A percentile compares a stretch with the other conserved stretches of the same genome.
Evolutionary conservation across 2,888 invertebrate genomes (phyloP).

Genomic region (Bursaphelenchus okinawaensis): DNA sequence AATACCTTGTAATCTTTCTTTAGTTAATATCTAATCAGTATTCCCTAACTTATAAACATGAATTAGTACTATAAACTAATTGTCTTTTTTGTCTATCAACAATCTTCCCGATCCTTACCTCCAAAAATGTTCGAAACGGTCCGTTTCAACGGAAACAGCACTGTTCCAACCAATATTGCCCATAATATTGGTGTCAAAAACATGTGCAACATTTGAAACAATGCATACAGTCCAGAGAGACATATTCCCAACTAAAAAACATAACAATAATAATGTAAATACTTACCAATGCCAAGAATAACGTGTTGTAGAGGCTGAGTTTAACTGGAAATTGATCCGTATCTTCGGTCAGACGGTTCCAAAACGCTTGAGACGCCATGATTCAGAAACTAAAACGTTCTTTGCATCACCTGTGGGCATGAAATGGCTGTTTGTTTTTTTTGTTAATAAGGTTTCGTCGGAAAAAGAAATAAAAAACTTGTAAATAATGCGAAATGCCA

Average conservation of each 20-base stretch:
- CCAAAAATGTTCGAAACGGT: constrained; percentile 8
- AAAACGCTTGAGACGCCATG: constrained; percentile 4
- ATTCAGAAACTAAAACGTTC: background rate
- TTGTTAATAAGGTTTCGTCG: too few species aligned
- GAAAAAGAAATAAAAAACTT: background rate
- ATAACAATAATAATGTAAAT: background rate
- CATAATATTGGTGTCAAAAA: constrained; percentile 80
- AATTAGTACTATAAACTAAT: background rate
- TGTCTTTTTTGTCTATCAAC: background rate
- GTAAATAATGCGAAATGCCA: background rate
- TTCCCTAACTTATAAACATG: background rate
- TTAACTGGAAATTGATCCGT: constrained; percentile 44
- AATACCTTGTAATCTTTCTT: background rate
- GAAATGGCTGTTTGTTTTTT: too few species aligned
- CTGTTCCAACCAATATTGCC: constrained; percentile 92
- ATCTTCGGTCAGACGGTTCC: constrained; percentile 24
- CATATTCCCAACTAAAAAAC: constrained; percentile 43
- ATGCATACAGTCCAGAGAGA: constrained; percentile 68
- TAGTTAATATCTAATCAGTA: constrained; percentile 25
- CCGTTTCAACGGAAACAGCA: constrained; percentile 63
- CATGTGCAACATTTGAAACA: constrained; percentile 65
- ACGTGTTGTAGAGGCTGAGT: constrained; percentile 51
- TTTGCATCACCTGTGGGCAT: background rate
- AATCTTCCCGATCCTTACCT: background rate
- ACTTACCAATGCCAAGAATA: constrained; percentile 45